Conservation (phyloP, 2,113 vertebrate species). For the Eulemur macaco region DNA sequence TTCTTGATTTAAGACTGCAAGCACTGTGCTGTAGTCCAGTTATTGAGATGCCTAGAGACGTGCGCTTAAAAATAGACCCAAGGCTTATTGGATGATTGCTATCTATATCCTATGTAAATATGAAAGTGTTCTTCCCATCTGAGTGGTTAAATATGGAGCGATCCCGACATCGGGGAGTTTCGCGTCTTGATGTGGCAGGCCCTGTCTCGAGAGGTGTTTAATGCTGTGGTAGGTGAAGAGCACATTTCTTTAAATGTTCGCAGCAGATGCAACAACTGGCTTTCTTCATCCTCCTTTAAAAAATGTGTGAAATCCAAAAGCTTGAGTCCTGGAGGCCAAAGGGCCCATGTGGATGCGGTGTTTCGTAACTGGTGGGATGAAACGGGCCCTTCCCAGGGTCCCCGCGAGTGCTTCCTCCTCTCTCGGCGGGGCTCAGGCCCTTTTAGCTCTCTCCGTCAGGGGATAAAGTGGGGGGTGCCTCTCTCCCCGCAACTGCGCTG, state of each 20-base stretch:
- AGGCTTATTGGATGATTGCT: neutral
- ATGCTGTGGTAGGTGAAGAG: neutral
- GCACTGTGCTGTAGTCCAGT: neutral
- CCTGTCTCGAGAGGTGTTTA: neutral
- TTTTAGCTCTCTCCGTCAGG: neutral
- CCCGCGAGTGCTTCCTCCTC: neutral
- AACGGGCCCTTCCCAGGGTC: neutral
- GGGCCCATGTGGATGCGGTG: neutral
- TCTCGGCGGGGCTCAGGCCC: neutral
- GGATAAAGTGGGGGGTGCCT: neutral
- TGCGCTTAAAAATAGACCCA: conserved; percentile 37
- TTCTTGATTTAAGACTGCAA: neutral
- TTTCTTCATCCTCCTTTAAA: conserved; percentile 24
- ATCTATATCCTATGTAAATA: neutral
- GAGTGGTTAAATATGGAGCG: neutral
- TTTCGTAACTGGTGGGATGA: neutral
- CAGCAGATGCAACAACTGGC: neutral
- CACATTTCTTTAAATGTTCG: neutral
- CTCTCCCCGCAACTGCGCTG: neutral
- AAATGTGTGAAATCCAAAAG: neutral
- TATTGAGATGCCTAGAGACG: neutral
- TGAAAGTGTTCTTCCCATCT: neutral
- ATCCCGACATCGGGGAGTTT: neutral
- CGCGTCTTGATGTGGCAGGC: neutral
- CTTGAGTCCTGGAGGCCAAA: neutral